These are phyloP conservation scores for Hartigia nigra DNA, from an alignment of 2,888 invertebrate genomes.

Conservation along the genomic window DNA sequence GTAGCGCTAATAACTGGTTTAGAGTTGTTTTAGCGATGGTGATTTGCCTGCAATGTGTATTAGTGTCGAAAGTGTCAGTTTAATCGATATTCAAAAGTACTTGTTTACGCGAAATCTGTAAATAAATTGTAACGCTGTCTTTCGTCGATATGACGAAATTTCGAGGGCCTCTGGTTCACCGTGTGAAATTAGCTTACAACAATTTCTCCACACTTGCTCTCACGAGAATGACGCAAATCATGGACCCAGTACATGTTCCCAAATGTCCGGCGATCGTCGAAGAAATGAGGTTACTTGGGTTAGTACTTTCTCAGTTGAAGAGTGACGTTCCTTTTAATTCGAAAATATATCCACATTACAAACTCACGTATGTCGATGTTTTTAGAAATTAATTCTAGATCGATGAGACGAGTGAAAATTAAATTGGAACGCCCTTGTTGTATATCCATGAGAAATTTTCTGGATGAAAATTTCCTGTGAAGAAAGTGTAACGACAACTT, in stretches of 20 bases:
- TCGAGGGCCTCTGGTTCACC: neutral
- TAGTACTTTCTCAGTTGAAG: constrained; percentile 7
- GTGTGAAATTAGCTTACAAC: constrained; percentile 8
- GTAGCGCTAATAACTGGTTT: too few relatives aligned
- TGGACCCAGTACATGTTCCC: constrained; percentile 9
- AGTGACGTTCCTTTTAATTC: neutral
- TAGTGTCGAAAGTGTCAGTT: neutral
- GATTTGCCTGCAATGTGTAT: neutral
- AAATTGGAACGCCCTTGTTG: neutral
- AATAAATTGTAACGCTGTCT: neutral
- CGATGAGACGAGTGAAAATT: neutral
- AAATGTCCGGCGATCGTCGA: constrained; percentile 9
- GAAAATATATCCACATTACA: neutral
- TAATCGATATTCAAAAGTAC: neutral
- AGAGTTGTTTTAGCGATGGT: neutral
- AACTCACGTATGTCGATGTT: neutral
- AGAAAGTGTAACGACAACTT: neutral
- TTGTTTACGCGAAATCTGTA: neutral
- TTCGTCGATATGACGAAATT: constrained; percentile 10
- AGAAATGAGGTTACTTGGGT: constrained; percentile 19
- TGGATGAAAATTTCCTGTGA: neutral
- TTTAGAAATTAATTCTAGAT: neutral
- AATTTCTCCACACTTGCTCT: constrained; percentile 10
- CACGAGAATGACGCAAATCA: neutral
- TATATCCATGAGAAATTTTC: neutral